Evolutionary conservation across 2,113 vertebrate species (phyloP).

Genomic region (Amblyopsis rosae): DNA sequence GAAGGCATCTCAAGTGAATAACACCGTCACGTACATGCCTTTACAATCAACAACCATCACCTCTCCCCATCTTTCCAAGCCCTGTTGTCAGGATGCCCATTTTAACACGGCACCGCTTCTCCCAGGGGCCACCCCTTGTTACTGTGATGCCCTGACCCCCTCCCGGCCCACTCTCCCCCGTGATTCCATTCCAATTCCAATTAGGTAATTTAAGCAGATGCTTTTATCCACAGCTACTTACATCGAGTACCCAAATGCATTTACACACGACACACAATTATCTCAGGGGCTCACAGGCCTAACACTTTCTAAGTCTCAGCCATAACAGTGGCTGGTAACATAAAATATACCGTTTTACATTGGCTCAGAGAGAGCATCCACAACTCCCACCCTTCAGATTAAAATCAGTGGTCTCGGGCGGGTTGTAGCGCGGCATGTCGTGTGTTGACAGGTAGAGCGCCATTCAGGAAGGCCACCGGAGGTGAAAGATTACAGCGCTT

Average conservation of each 20-base stretch:
- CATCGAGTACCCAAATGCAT: too few species aligned
- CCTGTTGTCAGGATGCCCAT: too few species aligned
- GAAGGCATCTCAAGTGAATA: too few species aligned
- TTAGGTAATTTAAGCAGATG: too few species aligned
- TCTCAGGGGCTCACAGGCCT: slow-evolving; percentile 8
- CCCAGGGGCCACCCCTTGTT: too few species aligned
- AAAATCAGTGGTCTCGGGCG: slow-evolving; percentile 41
- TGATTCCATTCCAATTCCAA: too few species aligned
- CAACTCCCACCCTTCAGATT: slow-evolving; percentile 28
- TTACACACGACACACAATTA: background rate
- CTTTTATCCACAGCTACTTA: too few species aligned
- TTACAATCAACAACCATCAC: too few species aligned
- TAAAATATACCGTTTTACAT: too few species aligned
- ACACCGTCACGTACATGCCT: too few species aligned
- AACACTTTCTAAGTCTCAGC: slow-evolving; percentile 9
- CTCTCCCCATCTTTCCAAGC: too few species aligned
- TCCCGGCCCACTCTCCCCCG: slow-evolving; percentile 12
- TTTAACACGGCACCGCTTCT: too few species aligned
- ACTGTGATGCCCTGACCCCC: slow-evolving; percentile 20
- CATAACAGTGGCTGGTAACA: background rate
- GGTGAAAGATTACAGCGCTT: slow-evolving; percentile 52
- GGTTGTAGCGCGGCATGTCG: slow-evolving; percentile 48
- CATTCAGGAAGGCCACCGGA: slow-evolving; percentile 38
- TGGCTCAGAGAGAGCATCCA: slow-evolving; percentile 8
- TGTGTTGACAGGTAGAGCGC: slow-evolving; percentile 41